A percentile compares a stretch with the other conserved stretches of the same genome.
Evolutionary conservation across 2,888 invertebrate species (phyloP).

Genomic region (Orchestes rusci): DNA sequence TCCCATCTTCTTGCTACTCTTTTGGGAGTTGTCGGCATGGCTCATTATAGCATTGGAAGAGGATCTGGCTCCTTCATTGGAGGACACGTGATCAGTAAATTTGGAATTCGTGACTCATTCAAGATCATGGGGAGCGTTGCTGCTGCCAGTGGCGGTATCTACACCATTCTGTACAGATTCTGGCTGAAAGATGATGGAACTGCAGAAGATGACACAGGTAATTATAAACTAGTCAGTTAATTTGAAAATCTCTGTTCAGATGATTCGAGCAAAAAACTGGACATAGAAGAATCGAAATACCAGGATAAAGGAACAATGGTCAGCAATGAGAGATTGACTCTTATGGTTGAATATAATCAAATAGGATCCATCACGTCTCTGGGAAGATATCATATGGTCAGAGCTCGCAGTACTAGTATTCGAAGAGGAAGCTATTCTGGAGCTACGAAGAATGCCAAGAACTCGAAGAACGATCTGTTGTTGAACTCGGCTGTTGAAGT

Average conservation of each 20-base stretch:
- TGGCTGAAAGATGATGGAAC: slow-evolving; percentile 55
- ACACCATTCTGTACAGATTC: slow-evolving; percentile 62
- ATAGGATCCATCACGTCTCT: slow-evolving; percentile 67
- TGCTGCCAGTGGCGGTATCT: slow-evolving; percentile 62
- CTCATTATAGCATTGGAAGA: slow-evolving; percentile 80
- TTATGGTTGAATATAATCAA: slow-evolving; percentile 70
- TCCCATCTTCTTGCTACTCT: slow-evolving; percentile 76
- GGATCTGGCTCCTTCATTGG: slow-evolving; percentile 78
- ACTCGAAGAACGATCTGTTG: slow-evolving; percentile 59
- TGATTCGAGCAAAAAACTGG: slow-evolving; percentile 38
- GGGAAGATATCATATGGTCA: slow-evolving; percentile 44
- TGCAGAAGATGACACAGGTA: slow-evolving; percentile 8
- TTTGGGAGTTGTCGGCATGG: slow-evolving; percentile 81
- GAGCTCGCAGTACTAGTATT: slow-evolving; percentile 44
- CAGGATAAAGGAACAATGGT: slow-evolving; percentile 66
- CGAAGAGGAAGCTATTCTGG: slow-evolving; percentile 52
- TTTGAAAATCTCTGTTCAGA: background rate
- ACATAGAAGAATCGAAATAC: slow-evolving; percentile 51
- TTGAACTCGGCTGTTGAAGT: slow-evolving; percentile 65
- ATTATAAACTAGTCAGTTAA: background rate
- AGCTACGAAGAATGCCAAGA: slow-evolving; percentile 43
- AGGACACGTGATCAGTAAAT: slow-evolving; percentile 66
- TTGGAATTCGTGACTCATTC: slow-evolving; percentile 71
- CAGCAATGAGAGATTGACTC: slow-evolving; percentile 63
- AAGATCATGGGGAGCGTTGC: slow-evolving; percentile 71